Conservation (phyloP, 2,888 invertebrate species). For the Drosophila anomelani region DNA sequence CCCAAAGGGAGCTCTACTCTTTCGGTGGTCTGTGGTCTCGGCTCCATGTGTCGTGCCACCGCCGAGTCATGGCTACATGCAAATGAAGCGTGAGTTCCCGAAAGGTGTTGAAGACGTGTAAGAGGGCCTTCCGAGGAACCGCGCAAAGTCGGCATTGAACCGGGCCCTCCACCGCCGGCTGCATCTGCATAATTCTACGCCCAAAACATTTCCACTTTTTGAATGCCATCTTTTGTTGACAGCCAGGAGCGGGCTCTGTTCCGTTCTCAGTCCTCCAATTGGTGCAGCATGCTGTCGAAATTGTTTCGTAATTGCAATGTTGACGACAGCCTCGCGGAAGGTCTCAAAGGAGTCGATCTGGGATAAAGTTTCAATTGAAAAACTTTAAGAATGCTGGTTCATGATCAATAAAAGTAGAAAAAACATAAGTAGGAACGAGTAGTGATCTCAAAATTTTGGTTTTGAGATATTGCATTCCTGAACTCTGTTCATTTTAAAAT, state of each 20-base stretch:
- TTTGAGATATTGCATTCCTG: not conserved
- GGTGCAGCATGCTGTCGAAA: slow-evolving; percentile 74
- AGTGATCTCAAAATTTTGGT: not conserved
- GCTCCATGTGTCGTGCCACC: slow-evolving; percentile 21
- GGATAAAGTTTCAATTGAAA: not conserved
- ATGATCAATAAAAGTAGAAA: not conserved
- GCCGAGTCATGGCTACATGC: slow-evolving; percentile 74
- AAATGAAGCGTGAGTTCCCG: slow-evolving; percentile 80
- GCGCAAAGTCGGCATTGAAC: slow-evolving; percentile 54
- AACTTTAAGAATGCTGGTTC: not conserved
- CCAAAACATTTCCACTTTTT: slow-evolving; percentile 69
- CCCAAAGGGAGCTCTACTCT: slow-evolving; percentile 36
- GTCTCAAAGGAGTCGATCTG: slow-evolving; percentile 8
- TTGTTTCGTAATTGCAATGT: slow-evolving; percentile 78
- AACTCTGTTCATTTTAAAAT: not conserved
- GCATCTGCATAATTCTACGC: slow-evolving; percentile 76
- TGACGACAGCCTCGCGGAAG: slow-evolving; percentile 62
- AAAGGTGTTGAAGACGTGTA: slow-evolving; percentile 78
- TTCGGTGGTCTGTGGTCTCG: slow-evolving; percentile 22
- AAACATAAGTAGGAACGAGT: not conserved
- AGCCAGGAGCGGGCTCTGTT: slow-evolving; percentile 47
- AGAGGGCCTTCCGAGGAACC: slow-evolving; percentile 9
- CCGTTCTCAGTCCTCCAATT: slow-evolving; percentile 61
- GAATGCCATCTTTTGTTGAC: slow-evolving; percentile 65
- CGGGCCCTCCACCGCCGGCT: slow-evolving; percentile 7